These are phyloP conservation scores for Augiades crinisus DNA, from an alignment of 2,888 invertebrate genomes.

Conservation along the genomic window DNA sequence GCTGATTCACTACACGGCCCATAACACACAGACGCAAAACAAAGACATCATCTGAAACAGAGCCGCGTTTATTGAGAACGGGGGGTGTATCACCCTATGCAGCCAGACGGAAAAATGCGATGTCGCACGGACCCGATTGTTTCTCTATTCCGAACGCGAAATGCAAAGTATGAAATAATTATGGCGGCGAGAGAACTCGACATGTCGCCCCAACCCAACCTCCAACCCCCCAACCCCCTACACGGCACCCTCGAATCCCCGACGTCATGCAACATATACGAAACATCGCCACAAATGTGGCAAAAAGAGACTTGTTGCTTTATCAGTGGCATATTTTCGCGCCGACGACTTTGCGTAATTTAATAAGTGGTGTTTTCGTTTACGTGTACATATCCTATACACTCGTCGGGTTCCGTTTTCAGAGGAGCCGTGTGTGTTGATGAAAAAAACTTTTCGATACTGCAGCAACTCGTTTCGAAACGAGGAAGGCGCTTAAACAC, in stretches of 20 bases:
- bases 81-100: constrained; percentile 38
- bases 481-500: too few species aligned
- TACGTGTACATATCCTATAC: not conserved
- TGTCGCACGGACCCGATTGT: constrained; percentile 55
- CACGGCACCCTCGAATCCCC: constrained; percentile 30
- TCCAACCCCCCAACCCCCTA: constrained; percentile 28
- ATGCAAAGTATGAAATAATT: constrained; percentile 77
- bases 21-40: constrained; percentile 27
- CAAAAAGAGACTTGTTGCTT: constrained; percentile 76
- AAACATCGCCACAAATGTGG: constrained; percentile 63
- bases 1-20: not conserved
- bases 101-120: constrained; percentile 63
- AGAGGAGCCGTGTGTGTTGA: not conserved
- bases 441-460: too few species aligned
- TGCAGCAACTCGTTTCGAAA: too few species aligned
- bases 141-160: constrained; percentile 59
- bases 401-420: not conserved
- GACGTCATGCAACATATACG: constrained; percentile 34
- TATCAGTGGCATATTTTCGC: constrained; percentile 63
- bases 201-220: constrained; percentile 39
- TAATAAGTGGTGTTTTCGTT: constrained; percentile 26
- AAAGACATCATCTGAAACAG: constrained; percentile 42
- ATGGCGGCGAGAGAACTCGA: constrained; percentile 62
- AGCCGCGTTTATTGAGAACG: constrained; percentile 50
- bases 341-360: constrained; percentile 42